These are phyloP conservation scores for Caloenas nicobarica DNA, from an alignment of 2,113 vertebrate species.

Conservation along the genomic window DNA sequence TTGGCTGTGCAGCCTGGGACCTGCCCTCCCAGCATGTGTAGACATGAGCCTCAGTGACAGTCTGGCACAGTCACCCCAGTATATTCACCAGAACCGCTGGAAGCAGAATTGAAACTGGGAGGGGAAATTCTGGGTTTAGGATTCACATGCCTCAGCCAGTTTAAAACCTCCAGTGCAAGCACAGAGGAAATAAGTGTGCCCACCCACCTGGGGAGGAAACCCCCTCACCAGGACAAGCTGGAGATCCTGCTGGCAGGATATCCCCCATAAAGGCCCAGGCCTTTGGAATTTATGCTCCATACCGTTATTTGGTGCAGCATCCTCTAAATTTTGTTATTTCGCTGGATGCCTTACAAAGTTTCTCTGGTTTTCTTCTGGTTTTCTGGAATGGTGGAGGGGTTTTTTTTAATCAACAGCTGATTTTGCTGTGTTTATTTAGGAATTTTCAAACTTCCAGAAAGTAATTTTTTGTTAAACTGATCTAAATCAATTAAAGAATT, in stretches of 20 bases:
- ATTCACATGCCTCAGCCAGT: background rate
- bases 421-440: background rate
- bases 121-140: background rate
- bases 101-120: background rate
- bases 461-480: background rate
- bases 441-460: background rate
- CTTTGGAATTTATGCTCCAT: background rate
- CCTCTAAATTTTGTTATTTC: background rate
- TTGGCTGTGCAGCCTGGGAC: background rate
- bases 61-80: background rate
- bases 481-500: conserved; percentile 31
- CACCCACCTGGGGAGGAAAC: background rate
- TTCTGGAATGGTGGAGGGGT: background rate
- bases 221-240: background rate
- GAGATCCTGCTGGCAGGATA: background rate
- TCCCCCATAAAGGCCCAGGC: background rate
- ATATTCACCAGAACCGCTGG: background rate
- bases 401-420: background rate
- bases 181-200: rapidly evolving
- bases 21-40: background rate
- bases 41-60: background rate
- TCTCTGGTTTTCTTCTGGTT: background rate
- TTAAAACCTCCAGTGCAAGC: background rate
- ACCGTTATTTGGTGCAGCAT: background rate
- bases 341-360: background rate